Evolutionary conservation across 2,888 invertebrate genomes (phyloP).

Genomic region (Sepioteuthis lessoniana): DNA sequence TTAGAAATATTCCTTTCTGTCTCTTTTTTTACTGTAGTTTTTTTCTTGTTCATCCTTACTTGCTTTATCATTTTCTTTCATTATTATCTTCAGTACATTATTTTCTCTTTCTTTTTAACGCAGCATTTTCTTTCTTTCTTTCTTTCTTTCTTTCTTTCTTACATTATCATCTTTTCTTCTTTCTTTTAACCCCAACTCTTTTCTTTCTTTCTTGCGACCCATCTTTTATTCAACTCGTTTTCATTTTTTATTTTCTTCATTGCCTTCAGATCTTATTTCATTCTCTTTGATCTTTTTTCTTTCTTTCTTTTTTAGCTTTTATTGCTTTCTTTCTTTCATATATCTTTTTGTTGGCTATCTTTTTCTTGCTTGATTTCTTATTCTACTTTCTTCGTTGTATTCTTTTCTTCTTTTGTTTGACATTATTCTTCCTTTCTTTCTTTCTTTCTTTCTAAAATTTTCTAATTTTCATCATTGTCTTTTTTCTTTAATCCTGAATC

Average conservation of each 20-base stretch:
- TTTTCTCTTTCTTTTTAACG: background rate
- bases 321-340: too few relatives aligned
- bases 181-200: too few relatives aligned
- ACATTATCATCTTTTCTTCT: too few relatives aligned
- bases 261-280: too few relatives aligned
- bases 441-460: too few relatives aligned
- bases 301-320: too few relatives aligned
- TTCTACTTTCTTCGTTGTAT: background rate
- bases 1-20: background rate
- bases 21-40: too few relatives aligned
- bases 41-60: background rate
- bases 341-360: background rate
- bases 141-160: too few relatives aligned
- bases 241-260: too few relatives aligned
- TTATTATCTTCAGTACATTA: background rate
- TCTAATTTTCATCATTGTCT: background rate
- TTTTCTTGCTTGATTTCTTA: background rate
- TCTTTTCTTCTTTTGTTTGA: background rate
- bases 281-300: too few relatives aligned
- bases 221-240: too few relatives aligned
- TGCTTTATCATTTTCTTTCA: background rate
- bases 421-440: background rate
- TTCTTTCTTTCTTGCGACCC: too few relatives aligned
- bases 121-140: background rate
- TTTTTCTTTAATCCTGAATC: background rate